Conservation (phyloP, 2,888 invertebrate genomes). For the Phyllotreta cruciferae region DNA sequence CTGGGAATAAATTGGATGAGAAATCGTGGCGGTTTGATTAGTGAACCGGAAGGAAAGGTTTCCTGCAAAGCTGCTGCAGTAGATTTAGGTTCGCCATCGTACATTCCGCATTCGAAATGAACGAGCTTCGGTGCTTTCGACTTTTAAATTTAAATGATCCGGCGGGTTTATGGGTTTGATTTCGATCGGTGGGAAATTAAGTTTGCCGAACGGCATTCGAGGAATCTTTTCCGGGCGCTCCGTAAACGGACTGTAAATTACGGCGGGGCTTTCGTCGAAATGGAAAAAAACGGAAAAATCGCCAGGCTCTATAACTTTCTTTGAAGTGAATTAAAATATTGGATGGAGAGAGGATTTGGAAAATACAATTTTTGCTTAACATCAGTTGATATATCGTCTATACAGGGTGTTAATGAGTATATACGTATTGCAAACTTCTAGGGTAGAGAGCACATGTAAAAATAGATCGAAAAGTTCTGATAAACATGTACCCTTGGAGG, state of each 20-base stretch:
- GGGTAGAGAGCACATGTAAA: no score
- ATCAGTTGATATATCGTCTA: no score
- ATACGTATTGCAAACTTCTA: no score
- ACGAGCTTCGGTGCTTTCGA: constrained; percentile 18
- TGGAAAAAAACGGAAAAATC: no score
- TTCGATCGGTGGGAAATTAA: constrained; percentile 14
- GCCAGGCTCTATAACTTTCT: no score
- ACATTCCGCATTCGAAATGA: constrained; percentile 36
- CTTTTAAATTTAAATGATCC: constrained; percentile 27
- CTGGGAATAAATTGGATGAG: not conserved
- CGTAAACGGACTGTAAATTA: not conserved
- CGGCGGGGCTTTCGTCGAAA: no score
- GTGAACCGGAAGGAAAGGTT: constrained; percentile 46
- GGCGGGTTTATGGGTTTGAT: constrained; percentile 20
- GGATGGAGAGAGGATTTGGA: no score
- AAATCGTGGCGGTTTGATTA: not conserved
- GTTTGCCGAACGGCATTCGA: not conserved
- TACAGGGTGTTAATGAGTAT: no score
- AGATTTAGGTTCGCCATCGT: constrained; percentile 44
- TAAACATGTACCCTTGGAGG: no score
- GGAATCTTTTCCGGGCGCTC: not conserved
- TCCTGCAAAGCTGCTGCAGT: constrained; percentile 45
- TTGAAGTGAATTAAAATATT: no score
- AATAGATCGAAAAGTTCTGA: no score
- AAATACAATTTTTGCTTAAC: no score